Conservation (phyloP, 2,888 invertebrate species). For the Pammene aurita region DNA sequence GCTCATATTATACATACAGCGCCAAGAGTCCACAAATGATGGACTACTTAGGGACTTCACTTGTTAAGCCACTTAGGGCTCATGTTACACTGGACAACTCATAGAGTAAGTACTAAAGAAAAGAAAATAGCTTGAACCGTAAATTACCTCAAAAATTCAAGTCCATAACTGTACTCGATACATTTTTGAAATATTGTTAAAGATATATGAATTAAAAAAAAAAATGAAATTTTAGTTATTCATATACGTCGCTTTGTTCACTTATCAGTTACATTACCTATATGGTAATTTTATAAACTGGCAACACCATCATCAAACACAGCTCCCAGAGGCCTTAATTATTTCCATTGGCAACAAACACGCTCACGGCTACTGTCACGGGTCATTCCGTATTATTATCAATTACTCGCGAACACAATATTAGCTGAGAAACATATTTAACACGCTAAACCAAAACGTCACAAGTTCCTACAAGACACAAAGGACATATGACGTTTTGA, state of each 20-base stretch:
- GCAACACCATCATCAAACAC: slow-evolving; percentile 54
- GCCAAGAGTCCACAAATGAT: no score
- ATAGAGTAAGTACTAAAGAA: no score
- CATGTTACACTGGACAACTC: no score
- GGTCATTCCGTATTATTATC: slow-evolving; percentile 80
- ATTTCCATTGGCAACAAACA: slow-evolving; percentile 61
- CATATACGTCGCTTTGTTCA: not conserved
- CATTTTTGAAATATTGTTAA: no score
- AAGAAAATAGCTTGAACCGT: no score
- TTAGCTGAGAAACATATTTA: slow-evolving; percentile 59
- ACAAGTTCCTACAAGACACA: not conserved
- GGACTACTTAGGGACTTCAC: no score
- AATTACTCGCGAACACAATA: slow-evolving; percentile 70
- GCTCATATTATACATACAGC: no score
- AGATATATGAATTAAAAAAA: no score
- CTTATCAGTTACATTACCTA: slow-evolving; percentile 26
- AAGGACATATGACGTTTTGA: slow-evolving; percentile 7
- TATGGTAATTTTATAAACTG: slow-evolving; percentile 42
- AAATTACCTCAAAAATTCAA: no score
- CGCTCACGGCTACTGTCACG: slow-evolving; percentile 79
- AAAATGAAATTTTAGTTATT: not conserved
- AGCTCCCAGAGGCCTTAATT: slow-evolving; percentile 58
- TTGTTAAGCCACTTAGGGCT: no score
- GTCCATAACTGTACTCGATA: no score
- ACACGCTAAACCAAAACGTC: slow-evolving; percentile 42